phyloP scores from a whole-genome alignment of 2,113 vertebrate genomes.

The Cephalopterus ornatus region DNA sequence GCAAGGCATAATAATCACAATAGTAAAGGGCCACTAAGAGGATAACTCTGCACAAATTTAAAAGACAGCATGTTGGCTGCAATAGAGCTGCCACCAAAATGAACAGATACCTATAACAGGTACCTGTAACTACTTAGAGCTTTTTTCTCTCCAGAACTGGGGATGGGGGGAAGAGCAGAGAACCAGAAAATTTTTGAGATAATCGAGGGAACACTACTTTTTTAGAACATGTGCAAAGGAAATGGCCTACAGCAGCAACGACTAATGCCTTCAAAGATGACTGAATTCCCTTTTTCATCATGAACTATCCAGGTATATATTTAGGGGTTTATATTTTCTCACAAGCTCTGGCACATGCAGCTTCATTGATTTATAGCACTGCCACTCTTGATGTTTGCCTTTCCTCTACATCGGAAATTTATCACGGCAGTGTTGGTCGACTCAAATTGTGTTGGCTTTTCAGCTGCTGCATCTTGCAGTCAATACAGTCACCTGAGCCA shows the following conservation, averaged over 20 bases:
- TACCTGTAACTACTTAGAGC: background rate
- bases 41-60: background rate
- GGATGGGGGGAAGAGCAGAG: background rate
- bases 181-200: background rate
- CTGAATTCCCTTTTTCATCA: background rate
- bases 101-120: background rate
- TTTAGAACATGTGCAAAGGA: background rate
- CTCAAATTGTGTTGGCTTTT: background rate
- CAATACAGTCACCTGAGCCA: background rate
- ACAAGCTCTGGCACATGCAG: background rate
- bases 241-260: background rate
- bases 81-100: background rate
- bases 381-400: background rate
- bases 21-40: background rate
- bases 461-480: background rate
- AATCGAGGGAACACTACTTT: accelerated
- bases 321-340: background rate
- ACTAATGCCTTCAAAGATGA: background rate
- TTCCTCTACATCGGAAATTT: background rate
- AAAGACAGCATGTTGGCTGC: background rate
- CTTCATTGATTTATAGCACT: background rate
- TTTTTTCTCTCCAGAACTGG: background rate
- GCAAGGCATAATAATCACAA: background rate
- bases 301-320: background rate
- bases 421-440: background rate